Conservation (phyloP, 2,888 invertebrate species). For the Cylindroiulus punctatus region DNA sequence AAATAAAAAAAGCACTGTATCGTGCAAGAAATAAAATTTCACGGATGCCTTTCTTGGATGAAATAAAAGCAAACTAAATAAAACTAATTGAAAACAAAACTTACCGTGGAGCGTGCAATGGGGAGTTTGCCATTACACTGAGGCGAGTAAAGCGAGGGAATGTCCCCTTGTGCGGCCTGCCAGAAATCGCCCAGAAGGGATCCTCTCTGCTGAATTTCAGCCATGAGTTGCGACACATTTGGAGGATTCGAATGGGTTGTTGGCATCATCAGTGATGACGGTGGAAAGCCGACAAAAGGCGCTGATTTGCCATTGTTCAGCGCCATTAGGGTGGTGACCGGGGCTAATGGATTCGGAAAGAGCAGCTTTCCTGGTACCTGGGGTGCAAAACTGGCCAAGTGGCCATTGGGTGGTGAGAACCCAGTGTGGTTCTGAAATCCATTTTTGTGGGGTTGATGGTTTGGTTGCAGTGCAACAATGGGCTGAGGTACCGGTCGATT, state of each 20-base stretch:
- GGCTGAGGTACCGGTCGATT: neutral
- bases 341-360: neutral
- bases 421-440: slow-evolving; percentile 4
- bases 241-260: slow-evolving; percentile 7
- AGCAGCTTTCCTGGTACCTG: slow-evolving; percentile 1
- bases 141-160: slow-evolving; percentile 4
- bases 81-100: neutral
- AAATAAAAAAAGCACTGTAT: no score
- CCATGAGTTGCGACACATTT: slow-evolving; percentile 47
- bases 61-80: no score
- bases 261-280: slow-evolving; percentile 35
- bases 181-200: slow-evolving; percentile 54
- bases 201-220: slow-evolving; percentile 55
- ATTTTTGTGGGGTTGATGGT: slow-evolving; percentile 13
- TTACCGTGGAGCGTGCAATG: slow-evolving; percentile 19
- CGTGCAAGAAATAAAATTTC: no score
- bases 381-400: neutral
- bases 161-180: slow-evolving; percentile 49
- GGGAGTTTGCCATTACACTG: slow-evolving; percentile 45
- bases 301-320: neutral
- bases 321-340: slow-evolving; percentile 30
- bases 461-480: neutral
- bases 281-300: slow-evolving; percentile 36
- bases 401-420: slow-evolving; percentile 1
- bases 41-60: no score